These are phyloP conservation scores for Athene cunicularia DNA, from an alignment of 2,113 vertebrate genomes.

Conservation along the genomic window DNA sequence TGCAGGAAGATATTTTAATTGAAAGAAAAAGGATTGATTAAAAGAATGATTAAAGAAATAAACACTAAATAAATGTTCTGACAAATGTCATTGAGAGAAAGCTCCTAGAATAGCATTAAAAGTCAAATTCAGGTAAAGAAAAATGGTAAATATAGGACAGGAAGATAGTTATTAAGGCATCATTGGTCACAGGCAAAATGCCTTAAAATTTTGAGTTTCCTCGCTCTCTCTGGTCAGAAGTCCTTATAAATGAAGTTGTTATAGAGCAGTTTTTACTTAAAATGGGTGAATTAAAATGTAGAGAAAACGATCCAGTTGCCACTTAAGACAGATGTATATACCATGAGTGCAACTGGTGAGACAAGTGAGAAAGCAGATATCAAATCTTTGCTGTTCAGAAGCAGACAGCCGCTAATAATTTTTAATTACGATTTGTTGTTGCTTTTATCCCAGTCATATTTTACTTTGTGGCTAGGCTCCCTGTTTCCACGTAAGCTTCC, in stretches of 20 bases:
- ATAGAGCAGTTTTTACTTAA: background rate
- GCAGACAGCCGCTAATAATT: conserved; percentile 7
- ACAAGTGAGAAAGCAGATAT: conserved; percentile 11
- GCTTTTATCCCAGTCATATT: conserved; percentile 73
- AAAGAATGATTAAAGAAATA: background rate
- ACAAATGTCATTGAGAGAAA: background rate
- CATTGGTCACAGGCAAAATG: background rate
- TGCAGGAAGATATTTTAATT: background rate
- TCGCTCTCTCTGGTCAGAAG: background rate
- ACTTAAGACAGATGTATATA: background rate
- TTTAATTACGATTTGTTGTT: conserved; percentile 62
- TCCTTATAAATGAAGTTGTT: background rate
- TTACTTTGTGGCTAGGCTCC: conserved; percentile 74
- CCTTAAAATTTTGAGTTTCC: background rate
- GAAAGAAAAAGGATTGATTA: too few species aligned
- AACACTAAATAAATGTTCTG: background rate
- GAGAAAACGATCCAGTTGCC: background rate
- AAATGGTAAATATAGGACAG: background rate
- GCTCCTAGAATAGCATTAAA: background rate
- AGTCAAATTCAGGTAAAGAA: background rate
- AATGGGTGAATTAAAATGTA: background rate
- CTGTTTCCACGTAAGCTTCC: conserved; percentile 77
- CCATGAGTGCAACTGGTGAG: background rate
- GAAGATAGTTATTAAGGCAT: background rate
- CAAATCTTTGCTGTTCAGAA: background rate